These are phyloP conservation scores for Ammodytes marinus DNA, from an alignment of 2,113 vertebrate genomes.

Conservation along the genomic window DNA sequence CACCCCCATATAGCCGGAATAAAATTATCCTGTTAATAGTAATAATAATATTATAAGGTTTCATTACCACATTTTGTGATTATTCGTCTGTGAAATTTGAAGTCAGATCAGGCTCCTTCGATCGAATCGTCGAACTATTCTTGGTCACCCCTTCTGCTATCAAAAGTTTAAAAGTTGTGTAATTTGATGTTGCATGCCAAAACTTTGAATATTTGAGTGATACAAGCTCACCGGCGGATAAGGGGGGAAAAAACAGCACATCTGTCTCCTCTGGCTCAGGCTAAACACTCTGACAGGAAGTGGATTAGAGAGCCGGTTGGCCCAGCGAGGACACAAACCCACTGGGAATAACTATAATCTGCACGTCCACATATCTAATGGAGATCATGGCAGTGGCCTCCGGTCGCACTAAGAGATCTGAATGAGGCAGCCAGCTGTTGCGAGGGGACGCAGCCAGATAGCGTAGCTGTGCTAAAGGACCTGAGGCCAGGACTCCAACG, in stretches of 20 bases:
- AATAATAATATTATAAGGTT: too few relatives aligned
- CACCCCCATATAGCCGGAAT: too few relatives aligned
- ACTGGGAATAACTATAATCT: constrained; percentile 64
- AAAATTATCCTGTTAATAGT: too few relatives aligned
- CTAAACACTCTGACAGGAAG: constrained; percentile 59
- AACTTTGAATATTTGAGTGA: constrained; percentile 37
- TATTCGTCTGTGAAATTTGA: too few relatives aligned
- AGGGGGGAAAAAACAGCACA: constrained; percentile 33
- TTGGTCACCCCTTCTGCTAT: not conserved
- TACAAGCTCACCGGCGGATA: constrained; percentile 13
- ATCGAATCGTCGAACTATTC: too few relatives aligned
- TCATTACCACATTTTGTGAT: too few relatives aligned
- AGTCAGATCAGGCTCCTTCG: too few relatives aligned
- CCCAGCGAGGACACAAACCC: constrained; percentile 57
- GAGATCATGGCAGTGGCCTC: constrained; percentile 41
- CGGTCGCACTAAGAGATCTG: constrained; percentile 33
- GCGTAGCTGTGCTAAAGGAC: constrained; percentile 13
- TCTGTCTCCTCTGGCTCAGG: constrained; percentile 65
- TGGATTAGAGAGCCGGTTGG: constrained; percentile 62
- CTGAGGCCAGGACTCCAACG: not conserved
- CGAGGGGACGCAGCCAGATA: constrained; percentile 20
- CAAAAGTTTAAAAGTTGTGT: constrained; percentile 31
- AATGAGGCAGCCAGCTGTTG: constrained; percentile 64
- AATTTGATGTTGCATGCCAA: constrained; percentile 31
- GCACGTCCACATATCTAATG: constrained; percentile 53